Percentiles rank a stretch among this genome's conserved stretches.
Evolutionary conservation across 2,113 vertebrate species (phyloP).

Genomic region (Trogon surrucura): DNA sequence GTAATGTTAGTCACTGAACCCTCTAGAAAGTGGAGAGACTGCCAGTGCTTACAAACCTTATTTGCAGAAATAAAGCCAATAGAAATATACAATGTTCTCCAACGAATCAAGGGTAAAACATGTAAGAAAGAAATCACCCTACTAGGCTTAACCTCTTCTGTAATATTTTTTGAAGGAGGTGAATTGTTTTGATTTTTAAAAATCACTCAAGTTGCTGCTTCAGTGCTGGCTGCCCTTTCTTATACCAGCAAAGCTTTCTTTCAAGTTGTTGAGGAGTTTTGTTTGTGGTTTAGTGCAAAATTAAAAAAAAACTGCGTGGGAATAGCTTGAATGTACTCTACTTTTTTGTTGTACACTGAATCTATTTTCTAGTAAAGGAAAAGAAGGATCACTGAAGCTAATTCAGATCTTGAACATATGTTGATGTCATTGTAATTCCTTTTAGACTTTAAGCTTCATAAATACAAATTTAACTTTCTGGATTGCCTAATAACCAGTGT

Average conservation of each 20-base stretch:
- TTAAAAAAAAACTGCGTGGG: not conserved
- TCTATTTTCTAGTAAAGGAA: not conserved
- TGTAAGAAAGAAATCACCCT: not conserved
- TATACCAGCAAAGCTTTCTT: not conserved
- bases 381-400: not conserved
- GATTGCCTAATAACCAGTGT: not conserved
- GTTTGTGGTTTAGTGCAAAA: no score
- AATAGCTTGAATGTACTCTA: not conserved
- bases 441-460: not conserved
- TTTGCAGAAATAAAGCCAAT: conserved; percentile 23
- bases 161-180: not conserved
- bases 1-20: not conserved
- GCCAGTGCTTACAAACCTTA: not conserved
- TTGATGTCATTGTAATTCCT: not conserved
- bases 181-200: not conserved
- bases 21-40: not conserved
- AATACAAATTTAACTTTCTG: not conserved
- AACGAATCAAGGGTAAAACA: not conserved
- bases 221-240: not conserved
- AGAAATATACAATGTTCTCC: not conserved
- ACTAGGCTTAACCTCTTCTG: not conserved
- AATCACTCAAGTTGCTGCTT: not conserved
- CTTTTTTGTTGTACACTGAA: not conserved
- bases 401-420: not conserved
- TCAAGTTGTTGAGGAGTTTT: not conserved